Base-by-base conservation (phyloP, 2,888 invertebrate genomes). In the Andrena bucephala region DNA sequence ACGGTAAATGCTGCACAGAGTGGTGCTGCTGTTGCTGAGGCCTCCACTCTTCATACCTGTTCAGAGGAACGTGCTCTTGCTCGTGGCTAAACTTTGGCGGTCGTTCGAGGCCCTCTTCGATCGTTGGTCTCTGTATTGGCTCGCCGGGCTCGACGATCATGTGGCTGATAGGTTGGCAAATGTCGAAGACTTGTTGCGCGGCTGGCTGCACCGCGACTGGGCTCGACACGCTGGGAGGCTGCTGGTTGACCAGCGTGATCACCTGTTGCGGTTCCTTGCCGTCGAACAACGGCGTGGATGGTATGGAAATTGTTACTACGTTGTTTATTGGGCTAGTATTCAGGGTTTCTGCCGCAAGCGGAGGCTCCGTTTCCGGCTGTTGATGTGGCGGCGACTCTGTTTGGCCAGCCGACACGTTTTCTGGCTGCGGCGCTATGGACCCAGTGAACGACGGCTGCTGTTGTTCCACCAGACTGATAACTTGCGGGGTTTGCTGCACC, bases 381-480 rank as follows among this genome's bases (percentile, higher is more conserved):
- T 65, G 29, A 0, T 24, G 24, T 2, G 68, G 10, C 7, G 57
- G 36, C 3, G 63, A 33, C 54, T 77, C 77, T 16, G 31, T 42
- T 29, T 67, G 79, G 13, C 10, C 10, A 16, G 27, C 7, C n/a
- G 59, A 6, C 29, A 29, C 60, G 16, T 16, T 72, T 52, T 91
- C 92, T 1, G 90, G 91, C 62, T 92, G 92, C 8, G 89, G 89
- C 0, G 92, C 91, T 62, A 93, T 91, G 1, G 91, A 89, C 36
- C 90, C 89, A 2, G 90, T 79, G 59, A 92, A 91, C 2, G 88
- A 87, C 2, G 91, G 90, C 57, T 92, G 92, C 62, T 92, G 91
- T 57, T 93, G 93, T 54, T 90, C 92, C 10, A 93, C 90, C 5
- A 93, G 84, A 80, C 91, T 93, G 33, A 93, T 91, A 10, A 92